A percentile compares a stretch with the other conserved stretches of the same genome.
Evolutionary conservation across 2,113 vertebrate genomes (phyloP).

Genomic region (Lampris incognitus): DNA sequence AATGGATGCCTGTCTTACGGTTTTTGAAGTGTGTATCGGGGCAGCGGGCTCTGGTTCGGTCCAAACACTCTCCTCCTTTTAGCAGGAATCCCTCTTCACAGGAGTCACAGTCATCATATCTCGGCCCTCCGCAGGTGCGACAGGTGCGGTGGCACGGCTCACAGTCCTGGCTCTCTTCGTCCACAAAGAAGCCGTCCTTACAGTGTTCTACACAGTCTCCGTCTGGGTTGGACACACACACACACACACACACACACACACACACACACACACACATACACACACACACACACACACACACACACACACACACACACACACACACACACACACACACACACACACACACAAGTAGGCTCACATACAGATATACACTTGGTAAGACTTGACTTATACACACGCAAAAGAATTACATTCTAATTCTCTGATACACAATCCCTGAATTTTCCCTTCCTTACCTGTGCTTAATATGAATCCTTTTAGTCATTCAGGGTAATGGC

Average conservation of each 20-base stretch:
- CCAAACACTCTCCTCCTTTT: conserved; percentile 77
- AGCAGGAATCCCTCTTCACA: conserved; percentile 76
- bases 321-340: background rate
- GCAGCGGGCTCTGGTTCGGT: conserved; percentile 34
- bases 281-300: conserved; percentile 23
- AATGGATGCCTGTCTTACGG: conserved; percentile 73
- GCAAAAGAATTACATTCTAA: background rate
- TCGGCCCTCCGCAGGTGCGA: conserved; percentile 82
- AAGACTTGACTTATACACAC: too few relatives aligned
- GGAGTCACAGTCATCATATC: conserved; percentile 80
- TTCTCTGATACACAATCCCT: background rate
- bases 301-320: conserved; percentile 7
- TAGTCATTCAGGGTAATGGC: too few relatives aligned
- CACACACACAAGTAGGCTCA: too few relatives aligned
- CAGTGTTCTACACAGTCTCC: conserved; percentile 82
- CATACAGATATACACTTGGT: too few relatives aligned
- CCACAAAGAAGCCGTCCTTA: conserved; percentile 83
- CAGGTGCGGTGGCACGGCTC: conserved; percentile 87
- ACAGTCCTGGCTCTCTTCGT: conserved; percentile 81
- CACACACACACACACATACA: conserved; percentile 11
- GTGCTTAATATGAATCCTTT: too few relatives aligned
- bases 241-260: conserved; percentile 9
- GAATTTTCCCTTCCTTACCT: too few relatives aligned
- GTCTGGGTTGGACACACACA: conserved; percentile 52
- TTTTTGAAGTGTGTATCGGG: conserved; percentile 70